phyloP scores from a whole-genome alignment of 2,797 vertebrate genomes.

The Cheirogaleus major region DNA sequence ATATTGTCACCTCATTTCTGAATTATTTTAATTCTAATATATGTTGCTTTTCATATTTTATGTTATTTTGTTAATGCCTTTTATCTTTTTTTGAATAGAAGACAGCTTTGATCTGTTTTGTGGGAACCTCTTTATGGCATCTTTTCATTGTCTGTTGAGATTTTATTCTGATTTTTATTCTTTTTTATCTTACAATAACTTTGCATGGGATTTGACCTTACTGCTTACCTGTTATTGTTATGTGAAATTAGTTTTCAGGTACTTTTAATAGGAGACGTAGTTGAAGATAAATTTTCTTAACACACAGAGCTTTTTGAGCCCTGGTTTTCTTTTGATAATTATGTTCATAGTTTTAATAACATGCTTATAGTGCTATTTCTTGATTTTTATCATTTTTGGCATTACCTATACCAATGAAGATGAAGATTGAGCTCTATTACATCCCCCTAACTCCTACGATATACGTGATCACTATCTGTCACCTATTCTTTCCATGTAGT shows the following conservation, averaged over 20 bases:
- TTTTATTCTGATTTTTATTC: not conserved
- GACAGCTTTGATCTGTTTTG: not conserved
- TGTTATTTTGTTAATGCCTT: not conserved
- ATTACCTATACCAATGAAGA: not conserved
- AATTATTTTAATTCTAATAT: not conserved
- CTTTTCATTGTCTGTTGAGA: not conserved
- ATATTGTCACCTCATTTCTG: not conserved
- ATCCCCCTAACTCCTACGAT: not conserved
- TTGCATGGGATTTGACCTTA: not conserved
- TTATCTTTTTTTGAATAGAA: not conserved
- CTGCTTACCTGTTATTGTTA: not conserved
- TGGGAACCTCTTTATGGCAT: not conserved
- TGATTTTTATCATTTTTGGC: not conserved
- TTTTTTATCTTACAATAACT: conserved; percentile 1
- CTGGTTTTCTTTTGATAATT: conserved; percentile 8
- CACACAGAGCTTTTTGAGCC: not conserved
- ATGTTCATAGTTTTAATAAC: not conserved
- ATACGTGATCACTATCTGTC: not conserved
- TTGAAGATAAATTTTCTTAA: not conserved
- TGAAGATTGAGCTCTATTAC: not conserved
- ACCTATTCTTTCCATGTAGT: not conserved
- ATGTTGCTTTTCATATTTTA: not conserved
- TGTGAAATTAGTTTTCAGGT: conserved; percentile 28
- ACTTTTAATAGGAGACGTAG: not conserved
- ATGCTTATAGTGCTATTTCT: not conserved